Percentiles rank a stretch among this genome's conserved stretches.
Evolutionary conservation across 2,888 invertebrate genomes (phyloP).

Genomic region (Eremobia ochroleuca): DNA sequence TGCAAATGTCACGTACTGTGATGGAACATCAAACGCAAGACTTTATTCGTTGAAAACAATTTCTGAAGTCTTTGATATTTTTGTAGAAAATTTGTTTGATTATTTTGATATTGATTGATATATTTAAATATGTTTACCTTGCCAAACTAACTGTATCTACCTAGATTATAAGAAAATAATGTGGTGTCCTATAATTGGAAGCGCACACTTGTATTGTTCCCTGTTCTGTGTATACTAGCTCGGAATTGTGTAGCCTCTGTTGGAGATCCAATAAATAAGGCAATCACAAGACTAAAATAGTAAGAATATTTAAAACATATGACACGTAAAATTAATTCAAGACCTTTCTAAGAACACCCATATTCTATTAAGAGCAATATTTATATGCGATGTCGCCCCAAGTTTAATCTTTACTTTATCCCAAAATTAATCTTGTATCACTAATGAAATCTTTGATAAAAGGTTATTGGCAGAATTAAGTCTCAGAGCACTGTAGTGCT

Average conservation of each 20-base stretch:
- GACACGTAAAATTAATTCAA: neutral
- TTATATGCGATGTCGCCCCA: conserved; percentile 39
- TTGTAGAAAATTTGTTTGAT: neutral
- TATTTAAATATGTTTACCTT: neutral
- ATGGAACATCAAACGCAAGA: neutral
- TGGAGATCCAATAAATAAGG: neutral
- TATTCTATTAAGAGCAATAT: conserved; percentile 43
- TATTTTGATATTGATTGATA: neutral
- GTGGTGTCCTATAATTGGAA: neutral
- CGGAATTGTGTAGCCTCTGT: neutral
- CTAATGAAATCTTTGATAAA: conserved; percentile 63
- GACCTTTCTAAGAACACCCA: conserved; percentile 1
- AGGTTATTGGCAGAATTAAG: conserved; percentile 44
- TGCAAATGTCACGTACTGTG: neutral
- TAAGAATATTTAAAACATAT: neutral
- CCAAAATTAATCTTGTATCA: conserved; percentile 61
- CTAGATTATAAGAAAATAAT: neutral
- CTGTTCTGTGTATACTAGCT: neutral
- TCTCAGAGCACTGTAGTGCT: conserved; percentile 37
- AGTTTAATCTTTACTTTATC: conserved; percentile 56
- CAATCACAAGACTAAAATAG: neutral
- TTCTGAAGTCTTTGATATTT: neutral
- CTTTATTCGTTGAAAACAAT: neutral
- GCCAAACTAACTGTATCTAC: neutral
- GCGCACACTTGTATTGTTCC: neutral